Conservation (phyloP, 2,797 vertebrate species). For the Rhynchotus rufescens region DNA sequence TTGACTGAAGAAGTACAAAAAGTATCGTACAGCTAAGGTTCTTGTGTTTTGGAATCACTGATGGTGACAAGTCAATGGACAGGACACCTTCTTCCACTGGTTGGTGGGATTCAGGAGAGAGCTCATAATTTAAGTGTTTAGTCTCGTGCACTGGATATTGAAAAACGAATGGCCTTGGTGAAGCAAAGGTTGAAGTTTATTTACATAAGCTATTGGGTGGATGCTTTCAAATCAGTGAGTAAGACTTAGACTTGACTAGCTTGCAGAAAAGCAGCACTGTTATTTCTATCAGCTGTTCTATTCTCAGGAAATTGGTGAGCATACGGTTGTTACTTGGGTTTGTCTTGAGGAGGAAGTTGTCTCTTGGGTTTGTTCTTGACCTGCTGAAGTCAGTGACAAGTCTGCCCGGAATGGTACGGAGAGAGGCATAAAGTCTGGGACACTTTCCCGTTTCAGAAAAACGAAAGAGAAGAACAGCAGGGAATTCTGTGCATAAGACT, state of each 20-base stretch:
- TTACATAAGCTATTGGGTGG: background rate
- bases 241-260: background rate
- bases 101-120: background rate
- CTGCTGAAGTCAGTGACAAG: background rate
- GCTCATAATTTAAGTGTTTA: background rate
- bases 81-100: background rate
- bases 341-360: background rate
- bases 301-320: background rate
- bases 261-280: background rate
- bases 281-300: background rate
- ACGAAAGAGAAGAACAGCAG: background rate
- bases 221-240: background rate
- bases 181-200: background rate
- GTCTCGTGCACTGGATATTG: accelerated
- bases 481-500: background rate
- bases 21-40: background rate
- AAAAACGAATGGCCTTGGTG: background rate
- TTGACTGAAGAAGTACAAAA: background rate
- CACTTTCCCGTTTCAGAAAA: background rate
- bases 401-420: background rate
- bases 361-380: background rate
- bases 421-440: background rate
- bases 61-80: background rate
- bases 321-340: background rate
- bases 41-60: background rate